These are phyloP conservation scores for Latrodectus elegans DNA, from an alignment of 2,888 invertebrate genomes.

Conservation along the genomic window DNA sequence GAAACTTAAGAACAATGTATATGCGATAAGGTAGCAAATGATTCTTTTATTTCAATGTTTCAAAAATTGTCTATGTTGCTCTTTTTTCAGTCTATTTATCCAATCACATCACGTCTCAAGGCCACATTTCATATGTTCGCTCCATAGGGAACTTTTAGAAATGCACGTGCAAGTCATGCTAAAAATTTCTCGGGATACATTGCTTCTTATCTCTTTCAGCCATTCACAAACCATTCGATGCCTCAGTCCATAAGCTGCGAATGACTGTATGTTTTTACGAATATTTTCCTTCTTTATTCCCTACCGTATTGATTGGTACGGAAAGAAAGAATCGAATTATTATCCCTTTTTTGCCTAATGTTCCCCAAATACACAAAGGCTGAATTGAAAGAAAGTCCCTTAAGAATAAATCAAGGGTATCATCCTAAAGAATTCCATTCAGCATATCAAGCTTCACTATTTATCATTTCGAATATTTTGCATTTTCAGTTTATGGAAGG, in stretches of 20 bases:
- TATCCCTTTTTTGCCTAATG: constrained; percentile 14
- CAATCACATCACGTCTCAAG: constrained; percentile 20
- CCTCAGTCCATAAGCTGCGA: constrained; percentile 30
- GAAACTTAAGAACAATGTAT: too few species aligned
- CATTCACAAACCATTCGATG: constrained; percentile 43
- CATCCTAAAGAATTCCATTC: too few species aligned
- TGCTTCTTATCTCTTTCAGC: constrained; percentile 36
- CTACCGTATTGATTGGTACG: constrained; percentile 20
- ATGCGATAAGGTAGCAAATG: too few species aligned
- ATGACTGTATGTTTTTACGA: constrained; percentile 44
- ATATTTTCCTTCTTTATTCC: constrained; percentile 1
- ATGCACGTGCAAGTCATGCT: constrained; percentile 31
- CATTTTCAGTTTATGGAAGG: neutral
- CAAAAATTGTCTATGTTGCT: too few species aligned
- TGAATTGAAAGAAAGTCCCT: constrained; percentile 12
- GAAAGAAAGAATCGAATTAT: constrained; percentile 22
- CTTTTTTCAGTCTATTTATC: neutral
- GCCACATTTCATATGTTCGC: constrained; percentile 35
- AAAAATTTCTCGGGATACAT: constrained; percentile 15
- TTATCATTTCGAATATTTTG: neutral
- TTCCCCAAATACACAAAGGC: constrained; percentile 6
- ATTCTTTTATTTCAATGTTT: too few species aligned
- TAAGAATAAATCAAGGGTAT: neutral
- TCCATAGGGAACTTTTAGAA: constrained; percentile 29
- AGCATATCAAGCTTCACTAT: neutral